phyloP scores from a whole-genome alignment of 2,888 invertebrate genomes.

The Drosophila tripunctata region DNA sequence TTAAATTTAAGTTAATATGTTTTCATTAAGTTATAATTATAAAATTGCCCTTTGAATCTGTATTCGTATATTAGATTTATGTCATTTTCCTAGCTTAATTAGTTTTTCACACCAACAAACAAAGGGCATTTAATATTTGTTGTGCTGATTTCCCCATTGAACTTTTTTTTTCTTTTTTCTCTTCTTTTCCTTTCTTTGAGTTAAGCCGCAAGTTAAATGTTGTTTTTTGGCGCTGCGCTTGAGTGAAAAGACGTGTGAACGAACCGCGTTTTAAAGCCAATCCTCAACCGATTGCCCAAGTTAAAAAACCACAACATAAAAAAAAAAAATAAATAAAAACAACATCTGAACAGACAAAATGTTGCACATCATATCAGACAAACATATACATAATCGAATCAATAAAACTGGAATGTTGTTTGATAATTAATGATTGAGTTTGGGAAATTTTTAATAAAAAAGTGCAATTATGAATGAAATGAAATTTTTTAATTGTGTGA shows the following conservation, averaged over 20 bases:
- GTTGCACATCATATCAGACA: constrained; percentile 9
- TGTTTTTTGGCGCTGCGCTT: constrained; percentile 45
- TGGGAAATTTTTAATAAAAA: not conserved
- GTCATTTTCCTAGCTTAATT: not conserved
- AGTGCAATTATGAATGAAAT: not conserved
- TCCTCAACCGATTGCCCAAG: constrained; percentile 11
- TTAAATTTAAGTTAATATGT: no score
- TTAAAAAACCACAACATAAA: not conserved
- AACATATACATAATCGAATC: constrained; percentile 8
- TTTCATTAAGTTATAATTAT: not conserved
- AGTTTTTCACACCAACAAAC: not conserved
- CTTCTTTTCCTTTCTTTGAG: not conserved
- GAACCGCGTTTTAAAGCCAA: constrained; percentile 49
- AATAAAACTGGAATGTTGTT: constrained; percentile 21
- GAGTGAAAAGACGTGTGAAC: constrained; percentile 67
- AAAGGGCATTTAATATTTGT: constrained; percentile 22
- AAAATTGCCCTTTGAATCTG: not conserved
- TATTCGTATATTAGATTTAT: not conserved
- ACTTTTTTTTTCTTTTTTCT: not conserved
- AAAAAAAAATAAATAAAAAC: not conserved
- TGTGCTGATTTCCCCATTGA: not conserved
- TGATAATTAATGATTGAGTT: constrained; percentile 15
- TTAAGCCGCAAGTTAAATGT: constrained; percentile 53
- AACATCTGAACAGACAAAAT: constrained; percentile 19
- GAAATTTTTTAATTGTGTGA: not conserved